Evolutionary conservation across 2,797 vertebrate genomes (phyloP).

Genomic region (Allobates femoralis): DNA sequence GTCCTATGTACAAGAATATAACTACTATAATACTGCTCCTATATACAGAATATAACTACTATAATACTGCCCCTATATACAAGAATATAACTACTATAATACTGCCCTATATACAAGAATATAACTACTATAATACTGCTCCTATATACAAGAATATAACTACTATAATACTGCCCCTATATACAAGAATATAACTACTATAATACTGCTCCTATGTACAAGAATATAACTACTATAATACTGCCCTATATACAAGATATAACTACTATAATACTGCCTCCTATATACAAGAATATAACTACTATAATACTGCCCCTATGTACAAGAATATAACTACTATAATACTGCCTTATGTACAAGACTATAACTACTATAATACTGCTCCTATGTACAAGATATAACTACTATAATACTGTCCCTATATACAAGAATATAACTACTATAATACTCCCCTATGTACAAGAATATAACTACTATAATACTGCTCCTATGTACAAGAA

Average conservation of each 20-base stretch:
- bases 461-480: not conserved
- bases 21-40: not conserved
- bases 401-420: not conserved
- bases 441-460: too few relatives aligned
- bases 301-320: not conserved
- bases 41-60: not conserved
- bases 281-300: not conserved
- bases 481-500: not conserved
- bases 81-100: too few relatives aligned
- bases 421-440: not conserved
- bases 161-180: not conserved
- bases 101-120: too few relatives aligned
- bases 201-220: not conserved
- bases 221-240: constrained; percentile 3
- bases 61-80: too few relatives aligned
- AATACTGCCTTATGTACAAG: not conserved
- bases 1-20: not conserved
- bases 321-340: not conserved
- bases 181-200: not conserved
- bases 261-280: not conserved
- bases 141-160: not conserved
- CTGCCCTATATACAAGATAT: not conserved
- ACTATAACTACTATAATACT: too few relatives aligned
- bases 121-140: not conserved
- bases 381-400: too few relatives aligned